Base-by-base conservation (phyloP, 2,888 invertebrate genomes). In the Napeogenes sylphis region DNA sequence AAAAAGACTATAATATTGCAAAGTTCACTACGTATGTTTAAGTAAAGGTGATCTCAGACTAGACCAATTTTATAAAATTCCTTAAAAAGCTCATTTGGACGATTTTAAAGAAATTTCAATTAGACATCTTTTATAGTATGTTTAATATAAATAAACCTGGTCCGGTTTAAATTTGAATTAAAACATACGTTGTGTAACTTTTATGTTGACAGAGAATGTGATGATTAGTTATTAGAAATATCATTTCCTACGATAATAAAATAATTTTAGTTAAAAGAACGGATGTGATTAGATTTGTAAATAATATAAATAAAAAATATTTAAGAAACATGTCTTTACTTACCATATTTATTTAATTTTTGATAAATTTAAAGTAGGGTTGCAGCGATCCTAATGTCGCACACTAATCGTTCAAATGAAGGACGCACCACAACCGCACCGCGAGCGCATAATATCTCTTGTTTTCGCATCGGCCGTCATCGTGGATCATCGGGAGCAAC, bases 211-310 rank as follows among this genome's bases (percentile, higher is more conserved):
- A 60, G 69, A 72, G 66, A 63, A 73, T 74, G 77, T 81, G 79
- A 82, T 78, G 70, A 68, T 71, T 78, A 75, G 72, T 72, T 75
- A 61, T 76, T 77, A 78, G 77, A 72, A 75, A 62, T 77, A 72
- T 77, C 77, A 73, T 80, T 76, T 74, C 68, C 69, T 76, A 72
- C 68, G 73, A 70, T 83, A 78, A 81, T 79, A 75, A 73, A 77
- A 76, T 82, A 77, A 79, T 80, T 81, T 79, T 85, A 87, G 84
- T 77, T 80, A 81, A 82, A 83, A 82, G 81, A 42, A 84, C 81
- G 83, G 82, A 87, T 88, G 89, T 89, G 89, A 89, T 87, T 90
- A 89, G 88, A 87, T 84, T 88, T 90, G 89, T 89, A 90, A 89
- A 90, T 90, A 90, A 87, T 83, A 84, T 80, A 77, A 82, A 83